Evolutionary conservation across 2,888 invertebrate species (phyloP), one percentile per base, ranked within the genome.

Genomic region (Gymnoscelis rufifasciata): DNA sequence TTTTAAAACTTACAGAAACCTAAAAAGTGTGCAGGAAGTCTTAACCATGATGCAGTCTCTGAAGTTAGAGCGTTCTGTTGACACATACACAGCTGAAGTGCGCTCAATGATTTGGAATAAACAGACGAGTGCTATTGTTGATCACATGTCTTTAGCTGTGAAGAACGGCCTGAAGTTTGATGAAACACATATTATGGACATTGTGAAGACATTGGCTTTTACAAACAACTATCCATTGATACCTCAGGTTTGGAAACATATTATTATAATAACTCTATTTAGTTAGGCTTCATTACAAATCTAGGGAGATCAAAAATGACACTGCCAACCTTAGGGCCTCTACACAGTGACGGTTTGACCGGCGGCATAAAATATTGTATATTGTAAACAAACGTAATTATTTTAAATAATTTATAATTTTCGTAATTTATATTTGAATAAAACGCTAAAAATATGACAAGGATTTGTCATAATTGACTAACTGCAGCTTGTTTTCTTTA

Each of bases 41-140:
- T 59, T 91, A 3, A 78, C 79, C 27, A 90, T 90, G 68, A 92
- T 93, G 92, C 82, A 74, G 37, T 87, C 90, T 0, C 80, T 90
- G 0, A 89, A 90, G 42, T 62, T 93, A 1, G 57, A 75, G 0
- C 71, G 76, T 1, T 86, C 88, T 11, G 51, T 74, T 2, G 83
- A 84, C 26, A 91, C 91, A 0, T 86, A 89, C 49, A 80, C 87
- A 0, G 80, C 89, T 3, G 65, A 90, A 26, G 75, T 90, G 0
- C 76, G 81, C 41, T 90, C 89, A 0, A 75, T 90, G 19, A 86
- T 89, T 2, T 89, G 78, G 64, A 88, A 89, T 43, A 83, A 79
- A 2, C 71, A 88, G 41, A 35, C 64, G 1, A 60, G 67, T 0
- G 59, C 64, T 0, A 57, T 90, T 31, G 35, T 78, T 1, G 71